These are phyloP conservation scores for Stenopsyche tienmushanensis DNA, from an alignment of 1,140 invertebrate genomes.

Conservation along the genomic window DNA sequence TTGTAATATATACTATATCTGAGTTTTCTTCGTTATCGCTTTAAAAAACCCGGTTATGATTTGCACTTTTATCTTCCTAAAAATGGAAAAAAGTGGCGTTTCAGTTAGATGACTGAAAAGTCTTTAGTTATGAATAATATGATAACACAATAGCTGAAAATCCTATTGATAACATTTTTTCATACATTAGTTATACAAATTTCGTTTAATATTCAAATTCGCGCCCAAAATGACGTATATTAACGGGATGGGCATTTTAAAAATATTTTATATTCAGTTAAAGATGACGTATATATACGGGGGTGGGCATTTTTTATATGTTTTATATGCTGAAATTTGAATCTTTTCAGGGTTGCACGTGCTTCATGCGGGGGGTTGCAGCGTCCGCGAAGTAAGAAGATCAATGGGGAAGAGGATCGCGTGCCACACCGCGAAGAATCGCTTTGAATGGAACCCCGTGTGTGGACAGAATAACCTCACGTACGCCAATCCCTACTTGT, in stretches of 20 bases:
- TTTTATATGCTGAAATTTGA: not conserved
- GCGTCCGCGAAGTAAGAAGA: slow-evolving; percentile 39
- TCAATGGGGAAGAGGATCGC: slow-evolving; percentile 33
- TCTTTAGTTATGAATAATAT: too few species aligned
- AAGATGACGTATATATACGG: not conserved
- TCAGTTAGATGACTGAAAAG: too few species aligned
- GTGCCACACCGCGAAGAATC: slow-evolving; percentile 43
- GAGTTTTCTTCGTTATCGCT: too few species aligned
- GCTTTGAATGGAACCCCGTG: slow-evolving; percentile 48
- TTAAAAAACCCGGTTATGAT: too few species aligned
- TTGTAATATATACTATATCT: too few species aligned
- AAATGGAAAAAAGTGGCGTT: too few species aligned
- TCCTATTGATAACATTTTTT: not conserved
- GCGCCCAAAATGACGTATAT: not conserved
- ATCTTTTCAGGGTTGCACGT: slow-evolving; percentile 43
- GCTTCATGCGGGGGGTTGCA: slow-evolving; percentile 45
- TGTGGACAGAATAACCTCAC: slow-evolving; percentile 45
- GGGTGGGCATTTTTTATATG: not conserved
- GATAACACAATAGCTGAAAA: not conserved
- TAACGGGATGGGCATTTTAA: not conserved
- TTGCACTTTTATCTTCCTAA: too few species aligned
- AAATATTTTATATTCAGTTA: not conserved
- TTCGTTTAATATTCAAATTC: not conserved
- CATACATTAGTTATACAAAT: too few species aligned
- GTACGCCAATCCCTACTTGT: slow-evolving; percentile 47